Conservation (phyloP, 2,113 vertebrate genomes). For the Campylomormyrus numenius region DNA sequence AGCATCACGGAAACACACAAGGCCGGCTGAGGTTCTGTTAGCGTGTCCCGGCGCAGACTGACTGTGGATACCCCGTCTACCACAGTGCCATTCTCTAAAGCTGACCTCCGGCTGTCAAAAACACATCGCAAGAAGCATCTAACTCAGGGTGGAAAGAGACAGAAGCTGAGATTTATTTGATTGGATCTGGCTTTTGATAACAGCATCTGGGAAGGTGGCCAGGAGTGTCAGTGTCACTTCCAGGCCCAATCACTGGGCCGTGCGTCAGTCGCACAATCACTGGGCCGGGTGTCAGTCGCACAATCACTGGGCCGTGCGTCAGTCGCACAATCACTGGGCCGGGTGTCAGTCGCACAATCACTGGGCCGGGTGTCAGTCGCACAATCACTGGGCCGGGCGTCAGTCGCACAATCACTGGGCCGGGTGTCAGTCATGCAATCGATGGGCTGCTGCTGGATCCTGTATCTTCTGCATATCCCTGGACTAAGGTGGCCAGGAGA, state of each 20-base stretch:
- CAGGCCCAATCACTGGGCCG: background rate
- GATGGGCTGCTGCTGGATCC: background rate
- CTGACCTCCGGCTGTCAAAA: conserved; percentile 10
- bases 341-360: background rate
- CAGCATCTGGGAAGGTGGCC: background rate
- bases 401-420: background rate
- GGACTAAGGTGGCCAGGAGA: background rate
- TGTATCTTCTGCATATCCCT: background rate
- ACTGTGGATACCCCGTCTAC: background rate
- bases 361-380: background rate
- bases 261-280: background rate
- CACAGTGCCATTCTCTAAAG: background rate
- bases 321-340: background rate
- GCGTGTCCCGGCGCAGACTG: background rate
- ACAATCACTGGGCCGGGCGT: background rate
- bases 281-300: background rate
- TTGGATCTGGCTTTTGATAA: background rate
- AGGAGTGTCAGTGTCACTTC: background rate
- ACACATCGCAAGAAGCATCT: background rate
- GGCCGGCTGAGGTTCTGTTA: background rate
- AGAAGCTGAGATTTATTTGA: background rate
- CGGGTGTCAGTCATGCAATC: background rate
- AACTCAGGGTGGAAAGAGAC: background rate
- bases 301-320: background rate
- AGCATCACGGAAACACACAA: background rate